Evolutionary conservation across 2,113 vertebrate genomes (phyloP).

Genomic region (Paraplagusia blochii): DNA sequence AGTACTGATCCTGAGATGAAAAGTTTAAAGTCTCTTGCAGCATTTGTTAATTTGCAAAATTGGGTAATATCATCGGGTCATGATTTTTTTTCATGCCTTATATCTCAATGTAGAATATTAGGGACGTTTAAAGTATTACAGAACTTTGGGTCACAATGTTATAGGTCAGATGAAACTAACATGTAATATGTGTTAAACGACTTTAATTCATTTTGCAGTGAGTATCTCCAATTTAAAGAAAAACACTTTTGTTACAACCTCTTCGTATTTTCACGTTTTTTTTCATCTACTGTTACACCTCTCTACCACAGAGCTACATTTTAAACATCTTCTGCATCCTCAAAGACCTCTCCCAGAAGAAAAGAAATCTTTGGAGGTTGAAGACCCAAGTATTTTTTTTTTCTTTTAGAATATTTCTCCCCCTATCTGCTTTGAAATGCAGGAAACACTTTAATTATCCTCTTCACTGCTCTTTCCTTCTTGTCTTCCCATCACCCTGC

Average conservation of each 20-base stretch:
- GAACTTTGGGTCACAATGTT: neutral
- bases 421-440: constrained; percentile 62
- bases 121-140: no score
- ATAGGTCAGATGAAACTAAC: neutral
- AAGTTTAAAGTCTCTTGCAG: no score
- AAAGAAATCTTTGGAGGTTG: constrained; percentile 52
- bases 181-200: no score
- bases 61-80: no score
- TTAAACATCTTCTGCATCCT: constrained; percentile 49
- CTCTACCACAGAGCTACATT: constrained; percentile 33
- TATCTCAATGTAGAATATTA: neutral
- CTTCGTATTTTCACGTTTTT: neutral
- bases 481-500: constrained; percentile 18
- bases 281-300: constrained; percentile 9
- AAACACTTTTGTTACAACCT: constrained; percentile 17
- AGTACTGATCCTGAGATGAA: no score
- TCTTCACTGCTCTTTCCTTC: constrained; percentile 44
- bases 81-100: no score
- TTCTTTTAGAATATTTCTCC: constrained; percentile 34
- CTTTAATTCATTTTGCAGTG: no score
- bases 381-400: constrained; percentile 44
- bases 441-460: constrained; percentile 58
- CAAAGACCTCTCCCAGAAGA: constrained; percentile 56
- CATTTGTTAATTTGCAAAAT: no score
- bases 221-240: neutral